Conservation (phyloP, 2,888 invertebrate genomes). For the Scaeva pyrastri region DNA sequence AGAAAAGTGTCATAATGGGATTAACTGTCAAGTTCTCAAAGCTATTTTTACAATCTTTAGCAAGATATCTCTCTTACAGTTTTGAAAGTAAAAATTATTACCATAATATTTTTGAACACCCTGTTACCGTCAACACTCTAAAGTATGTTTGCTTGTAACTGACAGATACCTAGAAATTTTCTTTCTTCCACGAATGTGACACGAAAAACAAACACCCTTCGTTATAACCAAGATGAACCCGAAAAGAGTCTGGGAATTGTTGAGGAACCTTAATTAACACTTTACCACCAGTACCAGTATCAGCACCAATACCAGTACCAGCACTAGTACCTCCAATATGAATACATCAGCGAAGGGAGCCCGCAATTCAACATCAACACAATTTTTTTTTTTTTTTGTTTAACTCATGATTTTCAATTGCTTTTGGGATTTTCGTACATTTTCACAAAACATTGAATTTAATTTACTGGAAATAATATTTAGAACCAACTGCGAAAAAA, state of each 20-base stretch:
- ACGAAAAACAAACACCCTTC: conserved; percentile 32
- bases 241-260: conserved; percentile 51
- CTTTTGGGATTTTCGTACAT: conserved; percentile 50
- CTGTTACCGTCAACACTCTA: conserved; percentile 21
- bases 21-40: too few species aligned
- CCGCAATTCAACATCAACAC: too few species aligned
- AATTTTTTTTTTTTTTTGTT: conserved; percentile 24
- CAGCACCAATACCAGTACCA: conserved; percentile 10
- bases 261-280: conserved; percentile 65
- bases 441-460: conserved; percentile 47
- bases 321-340: background rate
- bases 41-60: too few species aligned
- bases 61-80: too few species aligned
- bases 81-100: too few species aligned
- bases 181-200: conserved; percentile 27
- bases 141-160: conserved; percentile 6
- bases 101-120: too few species aligned
- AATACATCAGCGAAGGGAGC: conserved; percentile 5
- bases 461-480: conserved; percentile 40
- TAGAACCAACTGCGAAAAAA: background rate
- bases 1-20: too few species aligned
- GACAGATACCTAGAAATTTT: conserved; percentile 17
- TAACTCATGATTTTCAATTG: conserved; percentile 54
- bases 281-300: conserved; percentile 26
- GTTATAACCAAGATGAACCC: conserved; percentile 45